Evolutionary conservation across 2,113 vertebrate species (phyloP).

Genomic region (Poeciliopsis retropinna): DNA sequence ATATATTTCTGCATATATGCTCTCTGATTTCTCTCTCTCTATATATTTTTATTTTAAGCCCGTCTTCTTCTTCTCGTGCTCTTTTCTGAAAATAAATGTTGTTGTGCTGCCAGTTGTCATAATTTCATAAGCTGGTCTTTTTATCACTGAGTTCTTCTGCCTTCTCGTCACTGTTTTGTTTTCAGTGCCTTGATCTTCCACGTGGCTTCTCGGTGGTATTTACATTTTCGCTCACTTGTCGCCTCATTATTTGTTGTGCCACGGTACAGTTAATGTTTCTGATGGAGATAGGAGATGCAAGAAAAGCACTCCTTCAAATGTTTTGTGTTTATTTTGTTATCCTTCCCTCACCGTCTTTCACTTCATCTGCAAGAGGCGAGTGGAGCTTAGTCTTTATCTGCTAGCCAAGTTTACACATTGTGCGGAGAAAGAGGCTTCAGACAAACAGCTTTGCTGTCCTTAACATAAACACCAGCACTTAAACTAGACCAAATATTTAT

Average conservation of each 20-base stretch:
- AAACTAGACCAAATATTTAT: conserved; percentile 84
- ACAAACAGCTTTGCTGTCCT: conserved; percentile 81
- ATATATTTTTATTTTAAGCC: conserved; percentile 15
- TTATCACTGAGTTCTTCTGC: background rate
- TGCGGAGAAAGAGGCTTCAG: conserved; percentile 72
- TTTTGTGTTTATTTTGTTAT: conserved; percentile 76
- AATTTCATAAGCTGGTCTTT: conserved; percentile 17
- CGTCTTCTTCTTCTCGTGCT: conserved; percentile 16
- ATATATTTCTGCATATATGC: conserved; percentile 30
- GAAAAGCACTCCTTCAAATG: conserved; percentile 52
- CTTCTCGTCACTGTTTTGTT: background rate
- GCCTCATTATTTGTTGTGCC: conserved; percentile 78
- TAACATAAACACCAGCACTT: conserved; percentile 80
- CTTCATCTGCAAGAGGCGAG: conserved; percentile 53
- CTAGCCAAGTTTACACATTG: conserved; percentile 84
- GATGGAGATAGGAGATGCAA: conserved; percentile 70
- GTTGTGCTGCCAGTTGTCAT: background rate
- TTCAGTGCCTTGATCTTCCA: conserved; percentile 14
- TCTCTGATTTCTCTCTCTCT: background rate
- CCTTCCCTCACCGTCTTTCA: conserved; percentile 60
- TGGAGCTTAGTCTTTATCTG: conserved; percentile 74
- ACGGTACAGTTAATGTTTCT: conserved; percentile 77
- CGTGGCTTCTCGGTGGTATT: conserved; percentile 37
- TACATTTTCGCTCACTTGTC: conserved; percentile 72
- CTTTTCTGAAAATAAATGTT: conserved; percentile 15